A percentile compares a stretch with the other conserved stretches of the same genome.
Conservation (phyloP, 92 coral and sea anemone species). For the Pocillopora meandrina region DNA sequence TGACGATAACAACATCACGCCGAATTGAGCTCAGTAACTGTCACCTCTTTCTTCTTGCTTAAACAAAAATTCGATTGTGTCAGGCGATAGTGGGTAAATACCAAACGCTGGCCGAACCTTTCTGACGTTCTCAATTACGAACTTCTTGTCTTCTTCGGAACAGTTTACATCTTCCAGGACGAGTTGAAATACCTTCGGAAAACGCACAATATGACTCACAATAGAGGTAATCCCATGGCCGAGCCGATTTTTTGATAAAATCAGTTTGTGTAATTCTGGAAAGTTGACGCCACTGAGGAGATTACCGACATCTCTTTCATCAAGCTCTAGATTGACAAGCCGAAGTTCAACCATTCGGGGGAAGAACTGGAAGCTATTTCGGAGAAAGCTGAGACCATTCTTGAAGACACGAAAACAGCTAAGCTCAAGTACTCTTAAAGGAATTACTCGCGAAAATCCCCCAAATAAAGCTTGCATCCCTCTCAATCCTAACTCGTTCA, state of each 20-base stretch:
- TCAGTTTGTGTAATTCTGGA: not conserved
- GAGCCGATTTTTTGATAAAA: not conserved
- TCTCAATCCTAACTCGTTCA: not conserved
- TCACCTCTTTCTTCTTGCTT: not conserved
- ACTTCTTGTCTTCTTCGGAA: not conserved
- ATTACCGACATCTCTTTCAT: not conserved
- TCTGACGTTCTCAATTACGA: not conserved
- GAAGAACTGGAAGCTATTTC: not conserved
- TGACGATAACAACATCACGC: too few species aligned
- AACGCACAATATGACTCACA: not conserved
- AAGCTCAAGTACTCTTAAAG: not conserved
- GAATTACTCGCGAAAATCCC: not conserved
- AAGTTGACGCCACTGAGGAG: not conserved
- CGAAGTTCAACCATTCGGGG: not conserved
- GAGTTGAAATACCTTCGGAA: not conserved
- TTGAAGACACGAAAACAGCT: not conserved
- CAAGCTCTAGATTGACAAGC: not conserved
- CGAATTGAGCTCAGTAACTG: too few species aligned
- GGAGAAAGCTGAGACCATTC: not conserved
- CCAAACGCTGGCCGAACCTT: not conserved
- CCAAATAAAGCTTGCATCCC: conserved; percentile 6
- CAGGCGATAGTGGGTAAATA: not conserved
- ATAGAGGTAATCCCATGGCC: conserved; percentile 1
- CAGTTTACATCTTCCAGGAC: not conserved
- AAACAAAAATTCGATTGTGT: not conserved